Conservation (phyloP, 2,113 vertebrate species). For the Centropristis striata region DNA sequence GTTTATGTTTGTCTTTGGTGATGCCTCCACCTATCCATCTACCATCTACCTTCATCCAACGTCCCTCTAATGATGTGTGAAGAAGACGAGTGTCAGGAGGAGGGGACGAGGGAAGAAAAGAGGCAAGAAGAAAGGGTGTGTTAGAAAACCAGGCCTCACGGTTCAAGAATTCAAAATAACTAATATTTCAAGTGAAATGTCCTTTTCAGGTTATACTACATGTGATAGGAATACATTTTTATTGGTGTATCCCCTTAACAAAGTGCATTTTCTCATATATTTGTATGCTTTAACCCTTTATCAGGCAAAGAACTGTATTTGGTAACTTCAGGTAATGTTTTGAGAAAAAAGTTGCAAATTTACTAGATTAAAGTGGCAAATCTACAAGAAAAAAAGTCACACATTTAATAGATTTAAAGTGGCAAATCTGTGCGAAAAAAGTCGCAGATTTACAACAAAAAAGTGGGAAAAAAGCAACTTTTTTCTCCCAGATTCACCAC, state of each 20-base stretch:
- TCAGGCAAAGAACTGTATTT: too few relatives aligned
- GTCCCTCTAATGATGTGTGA: conserved; percentile 60
- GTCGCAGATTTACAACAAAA: too few relatives aligned
- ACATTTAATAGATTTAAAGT: too few relatives aligned
- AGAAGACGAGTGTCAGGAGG: conserved; percentile 25
- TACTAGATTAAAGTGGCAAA: background rate
- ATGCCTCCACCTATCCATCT: conserved; percentile 26
- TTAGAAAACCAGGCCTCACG: background rate
- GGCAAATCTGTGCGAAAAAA: too few relatives aligned
- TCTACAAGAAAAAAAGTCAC: too few relatives aligned
- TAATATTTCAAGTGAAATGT: background rate
- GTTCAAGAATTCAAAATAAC: background rate
- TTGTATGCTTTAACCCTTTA: too few relatives aligned
- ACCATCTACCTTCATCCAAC: conserved; percentile 15
- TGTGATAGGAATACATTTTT: background rate
- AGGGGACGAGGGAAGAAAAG: background rate
- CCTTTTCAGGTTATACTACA: background rate
- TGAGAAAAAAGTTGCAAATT: too few relatives aligned
- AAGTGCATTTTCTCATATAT: background rate
- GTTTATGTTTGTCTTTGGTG: conserved; percentile 44
- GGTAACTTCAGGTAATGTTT: too few relatives aligned
- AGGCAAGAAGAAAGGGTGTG: background rate
- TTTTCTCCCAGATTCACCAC: too few relatives aligned
- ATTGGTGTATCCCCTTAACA: background rate
- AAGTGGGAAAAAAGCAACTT: too few relatives aligned